Evolutionary conservation across 2,797 vertebrate genomes (phyloP), one percentile per base, ranked within the genome.

Genomic region (Argentina silus): DNA sequence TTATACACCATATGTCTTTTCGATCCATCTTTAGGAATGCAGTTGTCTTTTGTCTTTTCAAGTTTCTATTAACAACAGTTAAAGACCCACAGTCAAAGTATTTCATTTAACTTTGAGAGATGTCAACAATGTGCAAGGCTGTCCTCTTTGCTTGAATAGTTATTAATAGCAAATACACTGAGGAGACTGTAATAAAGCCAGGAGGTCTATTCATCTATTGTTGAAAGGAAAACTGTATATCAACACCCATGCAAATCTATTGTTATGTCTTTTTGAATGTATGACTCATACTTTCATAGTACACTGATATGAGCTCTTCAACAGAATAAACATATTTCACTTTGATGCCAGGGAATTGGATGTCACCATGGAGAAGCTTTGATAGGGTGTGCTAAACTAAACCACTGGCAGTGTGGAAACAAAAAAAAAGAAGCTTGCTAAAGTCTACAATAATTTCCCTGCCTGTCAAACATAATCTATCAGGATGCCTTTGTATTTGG

Each of bases 401-500:
- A 82, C 76, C 78, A 53, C 80, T 70, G 65, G 65, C 77, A 67
- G 70, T 57, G 73, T 79, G 83, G 86, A 78, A 78, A 76, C 83
- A 78, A 79, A 89, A 78, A 85, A 82, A 36, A 36, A 36, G 27
- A 36, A 36, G 81, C 67, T 78, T 23, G 17, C 70, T 59, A 55
- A 83, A 84, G 82, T 92, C 76, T 87, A 60, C 78, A 81, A 86
- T 91, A 73, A 90, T 91, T 91, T 81, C 77, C 70, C 80, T 85
- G 72, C 10, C 79, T 83, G 78, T 81, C 62, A 59, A 75, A 69
- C 74, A 74, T 81, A 84, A 67, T 83, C 84, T 85, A 85, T 87
- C 75, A 87, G 78, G 48, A 61, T 62, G 78, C 57, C 78, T 86
- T 85, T 85, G 77, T 80, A 76, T 90, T 88, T 73, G 68, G 73